Base-by-base conservation (phyloP, 2,113 vertebrate species). In the Agapornis roseicollis region DNA sequence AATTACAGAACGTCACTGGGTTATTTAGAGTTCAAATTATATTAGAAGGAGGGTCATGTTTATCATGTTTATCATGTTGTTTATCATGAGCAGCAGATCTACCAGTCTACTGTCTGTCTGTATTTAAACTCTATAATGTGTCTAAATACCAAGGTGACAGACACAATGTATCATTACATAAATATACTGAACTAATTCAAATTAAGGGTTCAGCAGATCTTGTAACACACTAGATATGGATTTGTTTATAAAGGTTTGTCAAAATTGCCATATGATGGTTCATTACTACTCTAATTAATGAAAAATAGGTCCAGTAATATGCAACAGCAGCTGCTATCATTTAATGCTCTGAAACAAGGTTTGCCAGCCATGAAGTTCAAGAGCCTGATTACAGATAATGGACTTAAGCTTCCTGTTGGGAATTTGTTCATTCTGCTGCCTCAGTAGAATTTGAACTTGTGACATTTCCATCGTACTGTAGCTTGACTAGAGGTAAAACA, bases 211-310 rank as follows among this genome's bases (percentile, higher is more conserved):
- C 55, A 88, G 37, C 35, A 55, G 39, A 72, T 66, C 69, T 91
- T 80, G 79, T 63, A 93, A 76, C 39, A 93, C 71, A 44, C 15
- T 92, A 77, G 88, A 87, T 77, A 93, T 4, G 35, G 76, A 87
- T 85, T 95, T 96, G 69, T 95, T 96, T 87, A 91, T 28, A 73
- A 66, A 81, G 63, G 17, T 79, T 63, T 80, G 64, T 78, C 47
- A 73, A 37, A 93, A 94, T 60, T 87, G 82, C 37, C 49, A 60
- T 53, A 58, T 69, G 64, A 94, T 56, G 70, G 88, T 77, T 94
- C 88, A 93, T 91, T 94, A 93, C 37, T 63, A 91, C 52, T 90
- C 65, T 71, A 96, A 97, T 94, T 96, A 97, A 94, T 92, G 86
- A 94, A 94, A 96, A 94, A 78, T 90, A 84, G 88, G 93, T 85